Evolutionary conservation across 2,113 vertebrate genomes (phyloP), one percentile per base, ranked within the genome.

Genomic region (Gymnorhina tibicen): DNA sequence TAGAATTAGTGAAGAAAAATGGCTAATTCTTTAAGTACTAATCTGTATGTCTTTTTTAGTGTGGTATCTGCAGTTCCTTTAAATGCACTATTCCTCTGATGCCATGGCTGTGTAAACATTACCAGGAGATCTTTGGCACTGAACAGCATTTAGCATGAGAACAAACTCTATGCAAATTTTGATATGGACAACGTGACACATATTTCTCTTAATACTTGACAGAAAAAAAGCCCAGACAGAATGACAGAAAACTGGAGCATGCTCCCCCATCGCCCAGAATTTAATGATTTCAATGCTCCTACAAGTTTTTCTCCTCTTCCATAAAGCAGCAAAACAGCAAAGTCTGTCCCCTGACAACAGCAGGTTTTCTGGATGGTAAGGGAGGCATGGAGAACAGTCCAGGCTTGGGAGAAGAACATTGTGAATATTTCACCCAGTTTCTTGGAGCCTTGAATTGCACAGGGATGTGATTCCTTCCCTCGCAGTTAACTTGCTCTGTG

Each of bases 361-460:
- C 5, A 62, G 15, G 7, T 79, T 92, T 79, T 63, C 27, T 74
- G 84, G 52, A 7, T 75, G 35, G 24, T 49, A 4, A 37, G 26
- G 9, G 23, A 20, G 33, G 3, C 35, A 2, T 0, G 2, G 37
- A 55, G 24, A 58, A 5, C 30, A 37, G 15, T 85, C 28, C 49
- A 58, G 74, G 16, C 32, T 64, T 27, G 26, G 50, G 49, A 88
- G 30, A 68, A 79, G 30, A 72, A 24, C 1, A 0, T 1, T 63
- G 15, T 17, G 33, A 74, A 42, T 62, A 16, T 21, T 53, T 55
- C 58, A 50, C 37, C 9, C n/a, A 3, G 2, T 32, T 77, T 14
- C 50, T 21, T 42, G 22, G 12, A 30, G 35, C 16, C 73, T 79
- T 79, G 78, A 56, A 55, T 80, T 79, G 67, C 50, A 2, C 23